Evolutionary conservation across 2,888 invertebrate species (phyloP).

Genomic region (Loripinus fragilis): DNA sequence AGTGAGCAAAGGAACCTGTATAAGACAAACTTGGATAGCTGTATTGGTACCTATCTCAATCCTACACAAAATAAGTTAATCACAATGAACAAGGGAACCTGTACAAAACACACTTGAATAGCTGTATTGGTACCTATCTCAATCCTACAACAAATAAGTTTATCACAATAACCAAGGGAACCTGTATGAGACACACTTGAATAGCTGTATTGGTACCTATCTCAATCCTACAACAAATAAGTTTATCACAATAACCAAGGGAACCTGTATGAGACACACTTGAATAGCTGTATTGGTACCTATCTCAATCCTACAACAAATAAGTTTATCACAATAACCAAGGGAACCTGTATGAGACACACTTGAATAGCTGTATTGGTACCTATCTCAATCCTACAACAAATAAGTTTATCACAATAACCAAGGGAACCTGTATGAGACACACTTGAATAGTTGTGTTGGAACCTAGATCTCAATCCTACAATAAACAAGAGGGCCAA

Average conservation of each 20-base stretch:
- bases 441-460: too few species aligned
- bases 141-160: slow-evolving; percentile 75
- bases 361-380: too few species aligned
- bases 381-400: too few species aligned
- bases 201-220: slow-evolving; percentile 80
- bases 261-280: slow-evolving; percentile 81
- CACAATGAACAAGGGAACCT: slow-evolving; percentile 77
- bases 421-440: too few species aligned
- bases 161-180: slow-evolving; percentile 75
- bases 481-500: too few species aligned
- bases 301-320: slow-evolving; percentile 78
- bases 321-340: too few species aligned
- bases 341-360: too few species aligned
- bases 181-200: slow-evolving; percentile 81
- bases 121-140: slow-evolving; percentile 80
- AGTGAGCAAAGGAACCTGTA: slow-evolving; percentile 79
- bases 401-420: too few species aligned
- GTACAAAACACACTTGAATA: slow-evolving; percentile 81
- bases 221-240: slow-evolving; percentile 77
- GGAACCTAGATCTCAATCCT: too few species aligned
- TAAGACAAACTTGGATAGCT: slow-evolving; percentile 80
- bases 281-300: slow-evolving; percentile 80
- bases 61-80: slow-evolving; percentile 67
- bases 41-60: slow-evolving; percentile 81
- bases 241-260: slow-evolving; percentile 72